Conservation (phyloP, 2,113 vertebrate species). For the Crotalus horridus region DNA sequence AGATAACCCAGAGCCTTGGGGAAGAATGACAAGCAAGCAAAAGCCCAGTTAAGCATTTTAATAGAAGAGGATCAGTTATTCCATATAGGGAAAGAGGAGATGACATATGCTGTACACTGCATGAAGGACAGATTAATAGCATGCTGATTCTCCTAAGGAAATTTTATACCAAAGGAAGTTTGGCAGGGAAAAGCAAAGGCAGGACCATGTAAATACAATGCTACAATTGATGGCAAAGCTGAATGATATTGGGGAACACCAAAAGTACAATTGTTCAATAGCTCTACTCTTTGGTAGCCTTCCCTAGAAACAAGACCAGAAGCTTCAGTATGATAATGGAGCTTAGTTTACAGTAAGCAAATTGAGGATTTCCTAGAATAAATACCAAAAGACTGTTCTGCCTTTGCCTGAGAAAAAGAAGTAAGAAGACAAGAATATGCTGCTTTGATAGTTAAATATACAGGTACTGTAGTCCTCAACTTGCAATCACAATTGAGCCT, state of each 20-base stretch:
- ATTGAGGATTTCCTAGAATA: not conserved
- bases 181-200: not conserved
- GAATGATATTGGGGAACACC: not conserved
- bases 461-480: too few species aligned
- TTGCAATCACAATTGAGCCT: too few species aligned
- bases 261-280: not conserved
- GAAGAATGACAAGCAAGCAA: not conserved
- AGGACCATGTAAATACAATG: not conserved
- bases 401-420: not conserved
- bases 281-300: not conserved
- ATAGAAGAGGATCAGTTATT: not conserved
- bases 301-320: not conserved
- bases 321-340: not conserved
- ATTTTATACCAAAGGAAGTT: not conserved
- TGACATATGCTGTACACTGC: not conserved
- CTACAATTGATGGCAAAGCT: not conserved
- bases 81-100: not conserved
- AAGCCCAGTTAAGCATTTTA: not conserved
- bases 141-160: not conserved
- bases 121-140: not conserved
- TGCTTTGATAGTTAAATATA: not conserved
- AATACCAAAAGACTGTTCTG: not conserved
- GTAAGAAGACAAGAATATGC: not conserved
- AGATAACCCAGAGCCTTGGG: not conserved
- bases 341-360: not conserved